These are phyloP conservation scores for Proteles cristata DNA, from an alignment of 2,113 vertebrate genomes.

Conservation along the genomic window DNA sequence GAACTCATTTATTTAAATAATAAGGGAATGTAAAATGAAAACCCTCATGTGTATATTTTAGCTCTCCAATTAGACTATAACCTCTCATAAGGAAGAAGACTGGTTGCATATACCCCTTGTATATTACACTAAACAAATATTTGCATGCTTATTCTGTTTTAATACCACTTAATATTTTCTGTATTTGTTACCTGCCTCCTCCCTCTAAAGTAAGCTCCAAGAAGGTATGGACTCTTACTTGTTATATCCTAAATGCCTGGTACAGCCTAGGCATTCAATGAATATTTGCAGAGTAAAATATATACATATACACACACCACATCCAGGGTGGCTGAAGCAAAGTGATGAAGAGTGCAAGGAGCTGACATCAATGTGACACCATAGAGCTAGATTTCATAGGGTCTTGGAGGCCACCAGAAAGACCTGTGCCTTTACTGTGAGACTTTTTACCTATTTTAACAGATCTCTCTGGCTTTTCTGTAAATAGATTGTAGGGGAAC, in stretches of 20 bases:
- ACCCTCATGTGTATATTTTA: not conserved
- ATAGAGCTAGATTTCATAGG: not conserved
- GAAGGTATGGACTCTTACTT: not conserved
- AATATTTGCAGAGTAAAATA: not conserved
- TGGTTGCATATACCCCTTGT: not conserved
- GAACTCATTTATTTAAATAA: conserved; percentile 27
- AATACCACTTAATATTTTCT: conserved; percentile 30
- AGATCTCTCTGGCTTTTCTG: not conserved
- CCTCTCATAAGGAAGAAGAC: conserved; percentile 1
- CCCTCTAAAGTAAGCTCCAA: conserved; percentile 7
- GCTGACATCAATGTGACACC: not conserved
- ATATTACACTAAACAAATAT: conserved; percentile 44
- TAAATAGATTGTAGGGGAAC: not conserved
- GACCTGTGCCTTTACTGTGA: not conserved
- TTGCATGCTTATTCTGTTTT: conserved; percentile 9
- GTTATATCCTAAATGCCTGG: not conserved
- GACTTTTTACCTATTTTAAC: not conserved
- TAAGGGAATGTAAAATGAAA: conserved; percentile 24
- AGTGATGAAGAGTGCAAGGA: not conserved
- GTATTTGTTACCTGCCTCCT: not conserved
- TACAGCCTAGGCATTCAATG: not conserved
- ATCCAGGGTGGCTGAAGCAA: not conserved
- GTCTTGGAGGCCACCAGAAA: not conserved
- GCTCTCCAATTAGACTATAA: not conserved
- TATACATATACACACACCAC: no score